Base-by-base conservation (phyloP, 2,888 invertebrate genomes). In the Callinectes sapidus region DNA sequence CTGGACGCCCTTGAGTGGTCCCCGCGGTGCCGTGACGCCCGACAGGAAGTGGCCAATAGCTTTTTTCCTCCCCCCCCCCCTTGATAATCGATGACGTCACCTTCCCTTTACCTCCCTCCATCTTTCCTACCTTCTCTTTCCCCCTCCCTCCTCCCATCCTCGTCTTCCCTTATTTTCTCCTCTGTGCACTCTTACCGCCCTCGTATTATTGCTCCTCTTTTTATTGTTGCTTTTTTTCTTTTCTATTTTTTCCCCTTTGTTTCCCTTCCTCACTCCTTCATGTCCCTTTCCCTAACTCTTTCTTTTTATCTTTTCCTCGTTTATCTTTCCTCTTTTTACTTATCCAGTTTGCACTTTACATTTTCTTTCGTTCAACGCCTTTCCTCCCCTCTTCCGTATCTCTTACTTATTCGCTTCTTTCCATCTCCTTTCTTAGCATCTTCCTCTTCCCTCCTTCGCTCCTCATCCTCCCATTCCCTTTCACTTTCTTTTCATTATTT, bases 141-240 rank as follows among this genome's bases (percentile, higher is more conserved):
- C 71, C 5, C 61, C 61, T 61, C 71, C n/a, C n/a, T n/a, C n/a
- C n/a, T n/a, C n/a, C n/a, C n/a, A n/a, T n/a, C n/a, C n/a, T n/a
- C n/a, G n/a, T n/a, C n/a, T n/a, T 66, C 66, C n/a, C 66, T 66
- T 71, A n/a, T 71, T 71, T 71, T 71, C 71, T 23, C 61, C 61
- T 61, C 71, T 71, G 8, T n/a, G n/a, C n/a, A 8, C 23, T 71
- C 71, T 28, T 71, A 10, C 71, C 71, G 16, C 6, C 28, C 71
- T 28, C 48, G 3, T 48, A 48, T 0, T 28, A 10, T 23, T 28
- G 16, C 23, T 8, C 71, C 18, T n/a, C 8, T 28, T 6, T 28
- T 71, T 28, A 28, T 71, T n/a, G 18, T 66, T 6, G 2, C 28
- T 71, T 71, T n/a, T 23, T 23, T 28, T 28, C 23, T 71, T 28